Base-by-base conservation (phyloP, 1,140 invertebrate species). In the Nasonia giraulti region DNA sequence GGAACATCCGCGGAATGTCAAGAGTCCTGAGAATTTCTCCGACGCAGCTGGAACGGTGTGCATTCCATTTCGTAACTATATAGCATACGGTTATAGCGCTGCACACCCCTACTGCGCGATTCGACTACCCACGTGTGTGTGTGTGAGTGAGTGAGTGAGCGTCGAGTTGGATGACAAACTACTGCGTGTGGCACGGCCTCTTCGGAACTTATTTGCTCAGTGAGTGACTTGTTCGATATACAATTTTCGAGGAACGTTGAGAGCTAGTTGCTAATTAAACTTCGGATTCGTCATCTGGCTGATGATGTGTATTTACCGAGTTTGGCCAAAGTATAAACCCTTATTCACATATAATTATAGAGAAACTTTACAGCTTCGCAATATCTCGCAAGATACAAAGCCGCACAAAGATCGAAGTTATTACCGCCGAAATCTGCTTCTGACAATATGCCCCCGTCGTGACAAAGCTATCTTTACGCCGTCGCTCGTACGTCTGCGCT, bases 21-120 rank as follows among this genome's bases (percentile, higher is more conserved):
- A 68, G 73, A 68, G 14, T 76, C 47, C 37, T 66, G 50, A 82
- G 81, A 82, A 82, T 82, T 76, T 74, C 14, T 0, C 7, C 11
- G 27, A 10, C 8, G 40, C 71, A 74, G 80, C 47, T 62, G 55
- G 10, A 50, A 23, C 20, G 71, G n/a, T 7, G 20, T 40, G 40
- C 23, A 27, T 74, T 62, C 8, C 80, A 20, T 7, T 20, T n/a
- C 20, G 55, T 31, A 55, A 55, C 80, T 74, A 71, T 82, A 82
- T 74, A 74, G 27, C 27, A 27, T 73, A n/a, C 6, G 17, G 55
- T 62, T 62, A 10, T 69, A 81, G 44, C 69, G 20, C 6, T 37
- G 12, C 37, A 8, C 27, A 20, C 3, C 33, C 31, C 5, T 37
- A 27, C 71, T 20, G 33, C 33, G 17, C 17, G 6, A 74, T 44